Evolutionary conservation across 2,797 vertebrate genomes (phyloP), one percentile per base, ranked within the genome.

Genomic region (Falco columbarius): DNA sequence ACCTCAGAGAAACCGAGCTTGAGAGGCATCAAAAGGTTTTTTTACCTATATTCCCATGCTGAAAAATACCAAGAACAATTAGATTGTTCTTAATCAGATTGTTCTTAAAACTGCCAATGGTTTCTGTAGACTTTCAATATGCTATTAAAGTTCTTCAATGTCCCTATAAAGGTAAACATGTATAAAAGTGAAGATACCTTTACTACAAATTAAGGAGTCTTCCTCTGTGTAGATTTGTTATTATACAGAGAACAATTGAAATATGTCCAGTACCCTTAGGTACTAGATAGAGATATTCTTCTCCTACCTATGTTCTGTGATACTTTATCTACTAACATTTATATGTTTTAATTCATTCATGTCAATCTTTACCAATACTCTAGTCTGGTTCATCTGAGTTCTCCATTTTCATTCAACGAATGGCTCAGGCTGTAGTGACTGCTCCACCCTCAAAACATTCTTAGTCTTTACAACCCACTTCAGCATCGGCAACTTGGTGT

Each of bases 341-440:
- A 1, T 3, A 1, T 9, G 7, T 32, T 86, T 86, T 40, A 51
- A 59, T 32, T 75, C 7, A 47, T 58, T 66, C 3, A 66, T 47
- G 44, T 77, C 55, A 36, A 4, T 47, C 36, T 72, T 85, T 34
- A 52, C 26, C 21, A 80, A 56, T 27, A n/a, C 30, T 23, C 7
- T 51, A 3, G 6, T n/a, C 1, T 38, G 36, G 7, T 66, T 55
- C 61, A 38, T 13, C 5, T 6, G 52, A 14, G 5, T 20, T 34
- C 44, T 52, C 40, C 5, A 7, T 17, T 74, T 81, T 5, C 47
- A 30, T n/a, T 7, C 0, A 2, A 14, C 9, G 23, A 59, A 54
- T 0, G 5, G 14, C 29, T 72, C 17, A 47, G 44, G 13, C 34
- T 42, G 3, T 7, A 65, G n/a, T 0, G 8, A 18, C 13, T 15